Evolutionary conservation across 2,888 invertebrate genomes (phyloP).

Genomic region (Agrotis clavis): DNA sequence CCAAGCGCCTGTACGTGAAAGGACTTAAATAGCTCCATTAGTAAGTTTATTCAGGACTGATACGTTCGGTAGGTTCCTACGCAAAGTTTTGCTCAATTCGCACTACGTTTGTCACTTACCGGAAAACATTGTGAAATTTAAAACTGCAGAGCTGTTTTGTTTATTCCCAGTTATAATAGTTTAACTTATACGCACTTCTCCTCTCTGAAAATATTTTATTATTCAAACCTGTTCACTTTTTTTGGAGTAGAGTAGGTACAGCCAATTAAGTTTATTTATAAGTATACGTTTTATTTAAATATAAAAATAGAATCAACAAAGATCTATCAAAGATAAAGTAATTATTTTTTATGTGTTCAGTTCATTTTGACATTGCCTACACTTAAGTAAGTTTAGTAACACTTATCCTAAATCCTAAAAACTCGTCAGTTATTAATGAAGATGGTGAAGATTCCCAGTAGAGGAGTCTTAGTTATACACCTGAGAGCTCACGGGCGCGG

Average conservation of each 20-base stretch:
- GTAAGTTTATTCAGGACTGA: slow-evolving; percentile 72
- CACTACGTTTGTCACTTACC: slow-evolving; percentile 13
- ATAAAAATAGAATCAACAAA: background rate
- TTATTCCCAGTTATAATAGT: background rate
- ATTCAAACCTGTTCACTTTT: no score
- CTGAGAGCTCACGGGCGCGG: slow-evolving; percentile 47
- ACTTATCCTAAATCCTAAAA: slow-evolving; percentile 13
- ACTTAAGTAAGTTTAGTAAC: background rate
- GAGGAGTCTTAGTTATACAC: slow-evolving; percentile 50
- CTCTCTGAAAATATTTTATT: slow-evolving; percentile 3
- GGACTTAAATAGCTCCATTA: slow-evolving; percentile 76
- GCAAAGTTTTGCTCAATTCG: slow-evolving; percentile 32
- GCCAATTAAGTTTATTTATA: no score
- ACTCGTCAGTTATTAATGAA: slow-evolving; percentile 27
- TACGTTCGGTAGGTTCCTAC: slow-evolving; percentile 46
- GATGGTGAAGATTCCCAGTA: slow-evolving; percentile 26
- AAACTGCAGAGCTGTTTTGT: slow-evolving; percentile 10
- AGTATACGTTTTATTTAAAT: no score
- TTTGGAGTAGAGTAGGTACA: no score
- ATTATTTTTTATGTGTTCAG: no score
- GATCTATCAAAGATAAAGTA: no score
- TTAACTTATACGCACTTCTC: background rate
- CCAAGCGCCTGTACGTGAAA: slow-evolving; percentile 71
- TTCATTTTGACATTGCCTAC: background rate
- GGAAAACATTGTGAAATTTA: slow-evolving; percentile 15